Percentiles rank a stretch among this genome's conserved stretches.
phyloP scores from a whole-genome alignment of 2,797 vertebrate genomes.

The Tauraco hartlaubi region DNA sequence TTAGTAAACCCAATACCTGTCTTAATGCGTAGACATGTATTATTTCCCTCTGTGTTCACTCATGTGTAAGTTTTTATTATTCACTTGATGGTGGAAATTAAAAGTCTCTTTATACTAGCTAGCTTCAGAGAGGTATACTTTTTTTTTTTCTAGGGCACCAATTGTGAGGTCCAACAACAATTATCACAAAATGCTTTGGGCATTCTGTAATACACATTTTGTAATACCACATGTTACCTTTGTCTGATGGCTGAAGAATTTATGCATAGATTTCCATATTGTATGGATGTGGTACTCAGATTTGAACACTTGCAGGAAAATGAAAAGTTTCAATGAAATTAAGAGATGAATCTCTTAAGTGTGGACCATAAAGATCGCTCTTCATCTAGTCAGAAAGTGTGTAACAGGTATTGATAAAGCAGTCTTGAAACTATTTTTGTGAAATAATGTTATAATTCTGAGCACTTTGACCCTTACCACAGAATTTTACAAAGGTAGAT shows the following conservation, averaged over 20 bases:
- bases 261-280: not conserved
- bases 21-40: not conserved
- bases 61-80: not conserved
- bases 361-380: not conserved
- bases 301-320: not conserved
- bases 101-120: not conserved
- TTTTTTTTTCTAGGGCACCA: not conserved
- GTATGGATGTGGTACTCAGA: not conserved
- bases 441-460: not conserved
- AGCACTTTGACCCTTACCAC: not conserved
- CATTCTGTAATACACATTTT: not conserved
- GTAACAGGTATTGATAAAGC: not conserved
- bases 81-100: not conserved
- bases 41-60: slow-evolving; percentile 22
- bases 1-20: not conserved
- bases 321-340: not conserved
- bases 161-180: not conserved
- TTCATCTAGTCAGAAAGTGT: not conserved
- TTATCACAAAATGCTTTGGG: not conserved
- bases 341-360: not conserved
- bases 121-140: not conserved
- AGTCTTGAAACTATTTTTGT: not conserved
- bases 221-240: not conserved
- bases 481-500: not conserved
- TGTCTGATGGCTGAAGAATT: not conserved